Evolutionary conservation across 2,797 vertebrate genomes (phyloP), one percentile per base, ranked within the genome.

Genomic region (Xerus rutilus): DNA sequence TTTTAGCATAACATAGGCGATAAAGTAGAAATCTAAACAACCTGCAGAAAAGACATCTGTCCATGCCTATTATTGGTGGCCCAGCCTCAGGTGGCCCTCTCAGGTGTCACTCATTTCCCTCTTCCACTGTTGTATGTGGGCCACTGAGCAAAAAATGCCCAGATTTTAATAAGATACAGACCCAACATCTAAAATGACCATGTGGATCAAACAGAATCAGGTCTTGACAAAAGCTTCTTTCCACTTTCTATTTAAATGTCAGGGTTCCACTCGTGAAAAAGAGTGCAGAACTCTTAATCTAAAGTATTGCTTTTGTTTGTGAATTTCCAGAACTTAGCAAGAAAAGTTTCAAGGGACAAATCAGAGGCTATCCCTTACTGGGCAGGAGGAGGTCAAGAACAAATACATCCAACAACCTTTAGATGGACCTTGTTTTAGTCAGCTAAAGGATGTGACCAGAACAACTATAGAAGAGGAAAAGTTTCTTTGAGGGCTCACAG

Each of bases 1-100:
- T 96, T 97, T 97, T 97, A 96, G 94, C 69, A 67, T 86, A 39
- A 23, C n/a, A 30, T 0, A 47, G 39, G 52, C 79, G 43, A 62
- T 73, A 54, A 89, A 32, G 74, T 65, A 83, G 95, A 86, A 86
- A 93, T 14, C 64, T 3, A 77, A 96, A 76, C 43, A 79, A 67
- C 15, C 43, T 32, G 43, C n/a, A 77, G 90, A 89, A 92, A 84
- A 89, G 62, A 32, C 65, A 49, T n/a, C 25, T 2, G 11, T 11
- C 30, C 49, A 11, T 39, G 7, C n/a, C 9, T 2, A 9, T 52
- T 0, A 2, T 21, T 18, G 21, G 43, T 12, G 28, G 49, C 0
- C 23, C 11, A 28, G 83, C 0, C 49, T 73, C 32, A 3, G 54
- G 62, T 15, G n/a, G 52, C 39, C 49, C 8, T 81, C 78, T 87